Evolutionary conservation across 2,797 vertebrate species (phyloP).

Genomic region (Babyrousa celebensis): DNA sequence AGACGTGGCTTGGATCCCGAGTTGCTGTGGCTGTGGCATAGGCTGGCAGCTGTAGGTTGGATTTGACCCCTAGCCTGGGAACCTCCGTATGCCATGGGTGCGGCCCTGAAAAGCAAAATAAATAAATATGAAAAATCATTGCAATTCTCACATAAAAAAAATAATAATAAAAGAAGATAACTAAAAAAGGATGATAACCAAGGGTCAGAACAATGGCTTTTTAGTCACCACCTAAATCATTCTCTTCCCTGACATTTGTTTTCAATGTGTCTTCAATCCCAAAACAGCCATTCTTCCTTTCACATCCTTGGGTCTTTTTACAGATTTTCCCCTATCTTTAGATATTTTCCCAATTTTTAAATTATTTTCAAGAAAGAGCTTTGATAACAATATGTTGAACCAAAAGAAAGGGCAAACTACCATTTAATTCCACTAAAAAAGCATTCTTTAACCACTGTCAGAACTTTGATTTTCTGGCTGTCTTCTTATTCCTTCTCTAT

Average conservation of each 20-base stretch:
- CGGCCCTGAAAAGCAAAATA: too few species aligned
- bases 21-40: too few species aligned
- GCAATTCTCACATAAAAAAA: too few species aligned
- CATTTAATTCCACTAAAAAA: not conserved
- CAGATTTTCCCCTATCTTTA: not conserved
- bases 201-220: not conserved
- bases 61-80: too few species aligned
- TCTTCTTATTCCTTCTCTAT: not conserved
- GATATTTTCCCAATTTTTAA: not conserved
- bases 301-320: not conserved
- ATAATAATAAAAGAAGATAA: not conserved
- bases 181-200: not conserved
- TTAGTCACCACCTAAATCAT: not conserved
- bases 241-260: not conserved
- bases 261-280: not conserved
- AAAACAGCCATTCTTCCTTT: not conserved
- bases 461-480: not conserved
- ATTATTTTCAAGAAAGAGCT: constrained; percentile 29
- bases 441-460: too few species aligned
- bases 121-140: too few species aligned
- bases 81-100: too few species aligned
- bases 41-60: too few species aligned
- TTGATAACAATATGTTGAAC: not conserved
- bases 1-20: too few species aligned
- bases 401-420: not conserved